Evolutionary conservation across 2,797 vertebrate species (phyloP), one percentile per base, ranked within the genome.

Genomic region (Pipistrellus nathusii): DNA sequence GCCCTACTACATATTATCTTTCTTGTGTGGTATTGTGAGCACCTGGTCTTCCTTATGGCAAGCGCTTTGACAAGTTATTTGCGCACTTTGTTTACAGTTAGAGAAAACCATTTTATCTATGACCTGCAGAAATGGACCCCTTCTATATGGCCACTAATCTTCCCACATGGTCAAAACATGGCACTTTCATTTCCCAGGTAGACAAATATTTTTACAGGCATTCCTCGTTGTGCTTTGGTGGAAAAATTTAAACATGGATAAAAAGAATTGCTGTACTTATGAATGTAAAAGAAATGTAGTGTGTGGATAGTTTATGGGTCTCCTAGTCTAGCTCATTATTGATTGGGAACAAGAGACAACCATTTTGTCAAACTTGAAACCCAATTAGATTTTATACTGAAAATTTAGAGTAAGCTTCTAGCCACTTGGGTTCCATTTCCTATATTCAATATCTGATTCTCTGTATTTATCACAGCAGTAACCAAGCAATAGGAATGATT

Each of bases 401-500:
- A 93, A 84, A 93, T 89, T 95, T 93, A 92, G 90, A 96, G 20
- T 6, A 55, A 86, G 27, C 32, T 89, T 68, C 46, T 71, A 57
- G 3, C 75, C 77, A 92, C 30, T 81, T 8, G 23, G 27, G 23
- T 44, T 94, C 57, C 41, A 95, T 95, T 94, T 94, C 23, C 35
- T 55, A 75, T 91, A 89, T 78, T 91, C 69, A 82, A 64, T 62
- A 82, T 51, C 9, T 51, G 38, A 87, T 82, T 91, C n/a, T 89
- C 44, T 81, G 35, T 48, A 73, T 91, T 86, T 89, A 48, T 90
- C 62, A 81, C 2, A 71, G 48, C 72, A 90, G 35, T 57, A 81
- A 87, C 20, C 44, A 85, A 25, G 12, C 64, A 94, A 59, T 25
- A 73, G 23, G n/a, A 82, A 87, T 71, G 38, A 78, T 15, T 77